Evolutionary conservation across 2,888 invertebrate species (phyloP).

Genomic region (Agrilus cyanescens): DNA sequence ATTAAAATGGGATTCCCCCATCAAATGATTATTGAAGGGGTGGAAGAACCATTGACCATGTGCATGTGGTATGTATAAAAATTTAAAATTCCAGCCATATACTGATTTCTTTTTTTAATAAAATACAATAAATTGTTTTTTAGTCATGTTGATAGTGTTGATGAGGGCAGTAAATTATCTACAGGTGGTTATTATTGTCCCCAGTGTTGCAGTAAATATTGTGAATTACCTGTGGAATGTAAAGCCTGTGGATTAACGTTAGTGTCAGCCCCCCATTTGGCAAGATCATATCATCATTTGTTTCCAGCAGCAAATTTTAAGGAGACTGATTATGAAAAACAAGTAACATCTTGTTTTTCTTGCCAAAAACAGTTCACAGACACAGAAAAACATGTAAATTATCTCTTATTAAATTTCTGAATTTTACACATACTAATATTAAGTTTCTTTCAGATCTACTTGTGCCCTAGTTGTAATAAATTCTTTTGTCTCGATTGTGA

Average conservation of each 20-base stretch:
- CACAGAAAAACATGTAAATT: slow-evolving; percentile 58
- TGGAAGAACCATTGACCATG: slow-evolving; percentile 59
- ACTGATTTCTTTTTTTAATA: not conserved
- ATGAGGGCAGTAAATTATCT: slow-evolving; percentile 53
- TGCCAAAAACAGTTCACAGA: slow-evolving; percentile 58
- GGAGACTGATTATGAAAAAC: slow-evolving; percentile 54
- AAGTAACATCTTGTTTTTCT: slow-evolving; percentile 52
- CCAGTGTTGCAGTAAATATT: slow-evolving; percentile 97
- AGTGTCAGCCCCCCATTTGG: slow-evolving; percentile 95
- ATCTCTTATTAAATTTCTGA: not conserved
- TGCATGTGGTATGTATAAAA: slow-evolving; percentile 67
- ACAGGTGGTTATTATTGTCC: slow-evolving; percentile 79
- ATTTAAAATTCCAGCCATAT: not conserved
- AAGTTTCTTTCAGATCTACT: slow-evolving; percentile 52
- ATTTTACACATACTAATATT: slow-evolving; percentile 14
- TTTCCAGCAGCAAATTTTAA: slow-evolving; percentile 83
- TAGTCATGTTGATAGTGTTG: slow-evolving; percentile 71
- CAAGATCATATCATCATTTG: slow-evolving; percentile 93
- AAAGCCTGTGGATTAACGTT: slow-evolving; percentile 89
- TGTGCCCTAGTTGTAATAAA: slow-evolving; percentile 67
- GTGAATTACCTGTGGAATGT: slow-evolving; percentile 95
- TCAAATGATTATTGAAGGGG: slow-evolving; percentile 47
- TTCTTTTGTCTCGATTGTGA: slow-evolving; percentile 93
- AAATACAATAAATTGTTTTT: slow-evolving; percentile 18
- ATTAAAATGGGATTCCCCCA: slow-evolving; percentile 97